phyloP scores from a whole-genome alignment of 2,888 invertebrate species.

The Hemistola chrysoprasaria region DNA sequence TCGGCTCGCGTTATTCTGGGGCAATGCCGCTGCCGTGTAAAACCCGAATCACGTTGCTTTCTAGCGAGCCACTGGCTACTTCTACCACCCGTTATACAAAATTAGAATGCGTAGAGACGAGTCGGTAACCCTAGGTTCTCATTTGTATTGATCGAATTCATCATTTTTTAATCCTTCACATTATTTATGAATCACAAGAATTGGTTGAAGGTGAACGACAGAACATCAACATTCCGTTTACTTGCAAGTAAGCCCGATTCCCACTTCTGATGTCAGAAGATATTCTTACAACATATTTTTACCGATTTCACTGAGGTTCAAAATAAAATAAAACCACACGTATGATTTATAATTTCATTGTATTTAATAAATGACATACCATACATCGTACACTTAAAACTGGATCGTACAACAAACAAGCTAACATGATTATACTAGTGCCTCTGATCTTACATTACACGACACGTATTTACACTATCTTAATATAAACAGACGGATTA shows the following conservation, averaged over 20 bases:
- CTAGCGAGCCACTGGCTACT: conserved; percentile 66
- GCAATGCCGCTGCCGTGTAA: conserved; percentile 69
- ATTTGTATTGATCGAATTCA: conserved; percentile 29
- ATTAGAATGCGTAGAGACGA: conserved; percentile 66
- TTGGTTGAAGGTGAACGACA: too few relatives aligned
- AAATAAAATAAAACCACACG: conserved; percentile 38
- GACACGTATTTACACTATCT: conserved; percentile 39
- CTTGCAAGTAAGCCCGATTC: too few relatives aligned
- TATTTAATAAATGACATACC: conserved; percentile 61
- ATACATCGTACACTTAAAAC: conserved; percentile 63
- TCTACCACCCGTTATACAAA: conserved; percentile 70
- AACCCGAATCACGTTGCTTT: conserved; percentile 71
- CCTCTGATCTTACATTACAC: conserved; percentile 28
- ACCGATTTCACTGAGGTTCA: not conserved
- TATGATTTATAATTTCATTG: conserved; percentile 52
- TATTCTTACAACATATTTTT: too few relatives aligned
- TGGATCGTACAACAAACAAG: conserved; percentile 54
- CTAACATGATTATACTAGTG: conserved; percentile 35
- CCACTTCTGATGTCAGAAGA: too few relatives aligned
- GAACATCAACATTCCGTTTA: too few relatives aligned
- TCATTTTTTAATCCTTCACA: conserved; percentile 12
- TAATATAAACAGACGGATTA: conserved; percentile 44
- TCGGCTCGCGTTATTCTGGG: conserved; percentile 72
- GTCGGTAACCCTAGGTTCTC: conserved; percentile 68
- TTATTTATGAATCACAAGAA: too few relatives aligned